phyloP scores from a whole-genome alignment of 2,113 vertebrate genomes.

The Ameiurus melas region DNA sequence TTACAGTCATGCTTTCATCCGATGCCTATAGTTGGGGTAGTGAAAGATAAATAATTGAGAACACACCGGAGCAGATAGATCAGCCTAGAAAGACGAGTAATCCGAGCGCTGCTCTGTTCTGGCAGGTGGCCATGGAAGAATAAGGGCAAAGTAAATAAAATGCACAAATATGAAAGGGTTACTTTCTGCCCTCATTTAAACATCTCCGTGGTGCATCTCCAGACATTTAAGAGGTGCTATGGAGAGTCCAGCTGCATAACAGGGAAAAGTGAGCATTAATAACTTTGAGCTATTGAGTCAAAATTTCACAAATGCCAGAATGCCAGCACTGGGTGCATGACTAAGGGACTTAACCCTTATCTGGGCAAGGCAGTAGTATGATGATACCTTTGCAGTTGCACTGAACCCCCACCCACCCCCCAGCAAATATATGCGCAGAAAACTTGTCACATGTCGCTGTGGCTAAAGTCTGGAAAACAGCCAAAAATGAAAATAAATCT shows the following conservation, averaged over 20 bases:
- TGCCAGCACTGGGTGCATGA: neutral
- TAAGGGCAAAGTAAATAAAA: slow-evolving; percentile 60
- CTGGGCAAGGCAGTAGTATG: neutral
- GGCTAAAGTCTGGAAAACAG: neutral
- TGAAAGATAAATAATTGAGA: slow-evolving; percentile 61
- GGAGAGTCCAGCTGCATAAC: slow-evolving; percentile 45
- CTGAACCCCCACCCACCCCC: too few species aligned
- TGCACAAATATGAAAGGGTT: slow-evolving; percentile 55
- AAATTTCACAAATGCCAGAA: neutral
- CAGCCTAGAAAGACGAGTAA: slow-evolving; percentile 69
- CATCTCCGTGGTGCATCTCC: slow-evolving; percentile 22
- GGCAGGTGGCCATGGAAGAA: slow-evolving; percentile 59
- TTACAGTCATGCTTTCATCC: slow-evolving; percentile 40
- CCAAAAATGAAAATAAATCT: neutral
- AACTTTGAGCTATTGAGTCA: neutral
- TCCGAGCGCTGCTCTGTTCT: slow-evolving; percentile 63
- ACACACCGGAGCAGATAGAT: slow-evolving; percentile 64
- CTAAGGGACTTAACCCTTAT: neutral
- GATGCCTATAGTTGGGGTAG: slow-evolving; percentile 21
- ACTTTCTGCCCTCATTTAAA: slow-evolving; percentile 60
- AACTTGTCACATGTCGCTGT: neutral
- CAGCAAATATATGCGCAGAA: neutral
- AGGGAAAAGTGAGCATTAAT: neutral
- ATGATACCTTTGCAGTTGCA: neutral
- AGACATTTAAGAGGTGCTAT: slow-evolving; percentile 1